A percentile compares a stretch with the other conserved stretches of the same genome.
Conservation (phyloP, 1,140 invertebrate genomes). For the Myzus persicae region DNA sequence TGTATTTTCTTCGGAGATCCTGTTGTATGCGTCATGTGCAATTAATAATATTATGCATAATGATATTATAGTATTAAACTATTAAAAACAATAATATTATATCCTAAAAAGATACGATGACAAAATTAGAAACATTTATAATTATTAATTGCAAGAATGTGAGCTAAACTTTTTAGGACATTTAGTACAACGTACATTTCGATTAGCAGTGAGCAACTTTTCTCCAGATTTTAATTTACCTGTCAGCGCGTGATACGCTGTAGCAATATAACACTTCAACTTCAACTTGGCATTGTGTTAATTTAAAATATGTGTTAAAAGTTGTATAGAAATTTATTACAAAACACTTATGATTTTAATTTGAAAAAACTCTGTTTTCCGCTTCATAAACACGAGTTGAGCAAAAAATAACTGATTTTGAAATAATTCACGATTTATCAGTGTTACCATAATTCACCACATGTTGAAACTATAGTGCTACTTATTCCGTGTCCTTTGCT, state of each 20-base stretch:
- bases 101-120: not conserved
- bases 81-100: not conserved
- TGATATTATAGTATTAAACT: not conserved
- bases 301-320: not conserved
- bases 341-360: not conserved
- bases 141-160: not conserved
- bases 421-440: not conserved
- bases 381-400: not conserved
- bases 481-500: no score
- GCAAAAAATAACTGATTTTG: not conserved
- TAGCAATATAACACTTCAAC: not conserved
- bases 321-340: not conserved
- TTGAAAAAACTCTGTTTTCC: not conserved
- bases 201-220: not conserved
- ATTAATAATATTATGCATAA: not conserved
- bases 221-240: not conserved
- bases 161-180: not conserved
- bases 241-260: not conserved
- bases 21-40: not conserved
- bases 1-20: not conserved
- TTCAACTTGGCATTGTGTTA: not conserved
- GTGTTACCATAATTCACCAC: not conserved
- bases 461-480: no score
- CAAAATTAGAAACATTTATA: not conserved
- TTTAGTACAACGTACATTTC: not conserved